Evolutionary conservation across 2,888 invertebrate genomes (phyloP).

Genomic region (Brenthis hecate): DNA sequence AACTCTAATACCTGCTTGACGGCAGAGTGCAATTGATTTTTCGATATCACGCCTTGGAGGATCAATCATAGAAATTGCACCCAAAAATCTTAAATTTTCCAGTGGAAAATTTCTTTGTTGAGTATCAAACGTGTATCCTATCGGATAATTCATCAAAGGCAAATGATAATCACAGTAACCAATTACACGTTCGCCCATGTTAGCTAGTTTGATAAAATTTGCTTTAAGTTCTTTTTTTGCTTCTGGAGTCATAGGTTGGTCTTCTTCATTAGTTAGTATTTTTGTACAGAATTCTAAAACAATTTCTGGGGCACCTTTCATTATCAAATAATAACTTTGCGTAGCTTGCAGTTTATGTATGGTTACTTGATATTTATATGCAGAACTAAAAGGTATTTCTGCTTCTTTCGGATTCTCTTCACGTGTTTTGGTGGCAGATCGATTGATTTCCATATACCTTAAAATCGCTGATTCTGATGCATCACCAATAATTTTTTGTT

Average conservation of each 20-base stretch:
- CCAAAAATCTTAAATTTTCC: constrained; percentile 81
- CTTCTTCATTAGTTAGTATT: constrained; percentile 81
- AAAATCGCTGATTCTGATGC: constrained; percentile 87
- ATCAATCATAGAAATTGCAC: constrained; percentile 88
- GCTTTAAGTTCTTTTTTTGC: constrained; percentile 82
- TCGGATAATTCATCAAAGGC: constrained; percentile 74
- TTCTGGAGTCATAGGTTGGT: constrained; percentile 66
- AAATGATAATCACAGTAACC: constrained; percentile 90
- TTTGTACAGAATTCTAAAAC: constrained; percentile 85
- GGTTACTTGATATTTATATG: constrained; percentile 87
- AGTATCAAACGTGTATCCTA: constrained; percentile 81
- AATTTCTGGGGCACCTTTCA: constrained; percentile 90
- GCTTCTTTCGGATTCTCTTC: constrained; percentile 79
- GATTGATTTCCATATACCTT: constrained; percentile 84
- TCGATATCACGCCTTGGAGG: constrained; percentile 86
- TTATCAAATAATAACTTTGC: constrained; percentile 82
- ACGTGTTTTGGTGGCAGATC: constrained; percentile 80
- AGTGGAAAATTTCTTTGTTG: constrained; percentile 86
- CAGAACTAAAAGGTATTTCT: constrained; percentile 87
- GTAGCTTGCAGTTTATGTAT: constrained; percentile 83
- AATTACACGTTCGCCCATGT: constrained; percentile 92
- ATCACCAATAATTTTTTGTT: constrained; percentile 84
- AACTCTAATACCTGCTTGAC: constrained; percentile 87
- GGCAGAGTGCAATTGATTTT: constrained; percentile 85
- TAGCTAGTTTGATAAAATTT: constrained; percentile 89